Conservation (phyloP, 2,888 invertebrate species). For the Dynastes grantii region DNA sequence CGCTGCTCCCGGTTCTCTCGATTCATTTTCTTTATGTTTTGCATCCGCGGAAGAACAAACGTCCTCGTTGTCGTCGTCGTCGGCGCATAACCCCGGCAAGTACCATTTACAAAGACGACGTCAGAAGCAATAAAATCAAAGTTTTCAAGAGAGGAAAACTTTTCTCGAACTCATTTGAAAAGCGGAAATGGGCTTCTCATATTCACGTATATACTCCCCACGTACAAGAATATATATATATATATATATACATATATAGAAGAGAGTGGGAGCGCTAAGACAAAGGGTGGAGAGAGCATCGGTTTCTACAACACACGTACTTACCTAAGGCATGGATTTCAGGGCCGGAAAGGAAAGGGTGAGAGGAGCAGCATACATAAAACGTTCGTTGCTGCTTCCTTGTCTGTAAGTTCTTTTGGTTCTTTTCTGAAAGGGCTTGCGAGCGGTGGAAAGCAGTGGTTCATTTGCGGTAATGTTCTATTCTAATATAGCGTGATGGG, state of each 20-base stretch:
- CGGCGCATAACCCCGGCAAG: constrained; percentile 24
- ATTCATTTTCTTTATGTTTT: constrained; percentile 31
- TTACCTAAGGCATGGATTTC: no score
- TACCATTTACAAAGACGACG: constrained; percentile 37
- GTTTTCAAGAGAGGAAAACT: constrained; percentile 36
- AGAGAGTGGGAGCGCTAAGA: not conserved
- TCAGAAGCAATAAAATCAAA: constrained; percentile 42
- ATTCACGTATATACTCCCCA: not conserved
- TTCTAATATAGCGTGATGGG: no score
- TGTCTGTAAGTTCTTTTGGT: not conserved
- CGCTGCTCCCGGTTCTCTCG: not conserved
- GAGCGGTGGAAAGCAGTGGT: not conserved
- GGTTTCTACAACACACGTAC: not conserved
- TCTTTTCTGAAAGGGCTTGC: not conserved
- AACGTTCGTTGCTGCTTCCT: constrained; percentile 2
- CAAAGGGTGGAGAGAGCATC: not conserved
- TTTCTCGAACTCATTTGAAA: constrained; percentile 35
- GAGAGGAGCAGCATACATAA: not conserved
- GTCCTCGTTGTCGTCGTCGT: constrained; percentile 8
- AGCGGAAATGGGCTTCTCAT: constrained; percentile 36
- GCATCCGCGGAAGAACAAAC: constrained; percentile 28
- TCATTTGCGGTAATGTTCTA: not conserved
- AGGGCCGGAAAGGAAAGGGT: not conserved
- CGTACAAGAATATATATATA: not conserved
- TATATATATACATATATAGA: no score